Evolutionary conservation across 2,113 vertebrate genomes (phyloP).

Genomic region (Ophiodon elongatus): DNA sequence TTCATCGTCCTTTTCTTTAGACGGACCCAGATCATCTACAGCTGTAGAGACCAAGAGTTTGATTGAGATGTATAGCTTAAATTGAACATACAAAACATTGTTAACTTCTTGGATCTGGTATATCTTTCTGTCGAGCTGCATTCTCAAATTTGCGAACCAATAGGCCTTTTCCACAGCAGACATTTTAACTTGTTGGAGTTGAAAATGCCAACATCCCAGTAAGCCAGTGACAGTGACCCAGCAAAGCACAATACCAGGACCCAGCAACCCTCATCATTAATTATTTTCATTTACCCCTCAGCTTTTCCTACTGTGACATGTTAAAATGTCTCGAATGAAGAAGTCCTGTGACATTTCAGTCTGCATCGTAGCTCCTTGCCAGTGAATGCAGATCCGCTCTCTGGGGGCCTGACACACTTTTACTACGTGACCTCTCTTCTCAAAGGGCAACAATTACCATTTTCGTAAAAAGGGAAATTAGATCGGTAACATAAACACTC

Average conservation of each 20-base stretch:
- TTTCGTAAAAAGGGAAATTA: conserved; percentile 16
- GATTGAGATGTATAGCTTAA: not conserved
- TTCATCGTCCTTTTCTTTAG: not conserved
- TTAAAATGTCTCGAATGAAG: not conserved
- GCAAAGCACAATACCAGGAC: too few species aligned
- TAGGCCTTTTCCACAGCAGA: not conserved
- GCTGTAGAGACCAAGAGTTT: not conserved
- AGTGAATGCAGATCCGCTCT: not conserved
- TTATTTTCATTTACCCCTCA: not conserved
- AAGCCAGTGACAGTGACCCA: not conserved
- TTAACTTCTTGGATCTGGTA: conserved; percentile 5
- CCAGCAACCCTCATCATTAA: not conserved
- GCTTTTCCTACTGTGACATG: not conserved
- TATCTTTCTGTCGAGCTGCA: not conserved
- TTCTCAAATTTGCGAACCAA: not conserved
- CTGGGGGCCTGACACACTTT: not conserved
- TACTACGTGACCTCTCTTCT: not conserved
- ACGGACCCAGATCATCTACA: not conserved
- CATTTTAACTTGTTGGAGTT: not conserved
- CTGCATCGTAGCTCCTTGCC: not conserved
- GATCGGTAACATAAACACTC: not conserved
- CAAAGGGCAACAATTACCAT: not conserved
- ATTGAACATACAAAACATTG: not conserved
- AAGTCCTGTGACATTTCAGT: not conserved
- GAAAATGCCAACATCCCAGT: not conserved